These are phyloP conservation scores for Colius striatus DNA, from an alignment of 2,113 vertebrate species.

Conservation along the genomic window DNA sequence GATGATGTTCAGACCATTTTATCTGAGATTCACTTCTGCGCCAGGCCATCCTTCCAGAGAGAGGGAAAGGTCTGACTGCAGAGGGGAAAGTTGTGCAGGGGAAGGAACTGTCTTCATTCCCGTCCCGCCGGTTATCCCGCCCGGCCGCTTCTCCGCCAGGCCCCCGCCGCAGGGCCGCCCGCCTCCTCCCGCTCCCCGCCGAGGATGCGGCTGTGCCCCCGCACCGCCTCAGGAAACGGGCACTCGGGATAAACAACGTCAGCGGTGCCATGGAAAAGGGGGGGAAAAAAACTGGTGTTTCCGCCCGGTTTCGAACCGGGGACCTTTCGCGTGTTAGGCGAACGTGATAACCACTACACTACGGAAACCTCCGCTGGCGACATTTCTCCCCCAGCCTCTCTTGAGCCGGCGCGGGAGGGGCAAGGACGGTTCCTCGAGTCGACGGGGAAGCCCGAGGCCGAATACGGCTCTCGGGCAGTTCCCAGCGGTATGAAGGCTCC, in stretches of 20 bases:
- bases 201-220: not conserved
- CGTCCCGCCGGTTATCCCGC: fast-evolving
- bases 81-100: fast-evolving
- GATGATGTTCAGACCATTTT: fast-evolving
- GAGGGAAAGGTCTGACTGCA: fast-evolving
- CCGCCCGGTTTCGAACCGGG: conserved; percentile 68
- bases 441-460: fast-evolving
- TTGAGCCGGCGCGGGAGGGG: fast-evolving
- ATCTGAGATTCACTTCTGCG: fast-evolving
- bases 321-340: conserved; percentile 71
- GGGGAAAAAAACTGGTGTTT: not conserved
- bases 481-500: fast-evolving
- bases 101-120: fast-evolving
- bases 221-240: fast-evolving
- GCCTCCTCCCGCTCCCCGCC: fast-evolving
- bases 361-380: not conserved
- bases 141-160: no score
- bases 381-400: fast-evolving
- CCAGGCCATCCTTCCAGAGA: not conserved
- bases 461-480: fast-evolving
- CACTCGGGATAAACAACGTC: fast-evolving
- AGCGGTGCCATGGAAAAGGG: fast-evolving
- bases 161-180: fast-evolving
- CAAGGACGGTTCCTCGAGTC: no score
- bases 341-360: conserved; percentile 75